Evolutionary conservation across 1,140 invertebrate species (phyloP).

Genomic region (Leptoteleia sp.): DNA sequence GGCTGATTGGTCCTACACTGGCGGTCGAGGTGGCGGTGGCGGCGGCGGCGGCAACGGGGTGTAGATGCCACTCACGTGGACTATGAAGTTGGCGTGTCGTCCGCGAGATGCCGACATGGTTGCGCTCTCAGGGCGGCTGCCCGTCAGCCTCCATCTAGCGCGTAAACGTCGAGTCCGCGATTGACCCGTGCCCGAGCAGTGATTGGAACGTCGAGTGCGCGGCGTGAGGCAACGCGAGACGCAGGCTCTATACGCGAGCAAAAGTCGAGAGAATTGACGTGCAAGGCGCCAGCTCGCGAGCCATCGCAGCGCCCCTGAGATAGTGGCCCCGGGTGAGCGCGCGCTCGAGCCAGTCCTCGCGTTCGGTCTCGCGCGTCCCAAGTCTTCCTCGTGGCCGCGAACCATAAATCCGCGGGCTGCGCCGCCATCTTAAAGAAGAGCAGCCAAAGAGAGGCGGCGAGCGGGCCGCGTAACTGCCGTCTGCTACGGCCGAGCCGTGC

Average conservation of each 20-base stretch:
- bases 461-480: conserved; percentile 45
- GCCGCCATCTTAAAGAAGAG: conserved; percentile 77
- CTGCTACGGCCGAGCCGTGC: conserved; percentile 36
- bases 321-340: no score
- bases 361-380: conserved; percentile 33
- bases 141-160: conserved; percentile 68
- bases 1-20: no score
- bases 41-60: no score
- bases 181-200: conserved; percentile 68
- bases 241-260: conserved; percentile 42
- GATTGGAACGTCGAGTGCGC: conserved; percentile 66
- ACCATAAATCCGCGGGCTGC: conserved; percentile 49
- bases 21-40: no score
- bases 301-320: no score
- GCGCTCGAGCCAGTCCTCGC: conserved; percentile 21
- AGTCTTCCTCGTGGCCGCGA: conserved; percentile 71
- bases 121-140: background rate
- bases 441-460: conserved; percentile 33
- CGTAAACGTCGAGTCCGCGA: conserved; percentile 54
- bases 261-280: conserved; percentile 39
- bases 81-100: background rate
- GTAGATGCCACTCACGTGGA: no score
- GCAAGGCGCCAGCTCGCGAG: conserved; percentile 30
- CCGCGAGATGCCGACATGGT: conserved; percentile 50
- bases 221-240: conserved; percentile 51